phyloP scores from a whole-genome alignment of 2,888 invertebrate species.

The Cabera pusaria region DNA sequence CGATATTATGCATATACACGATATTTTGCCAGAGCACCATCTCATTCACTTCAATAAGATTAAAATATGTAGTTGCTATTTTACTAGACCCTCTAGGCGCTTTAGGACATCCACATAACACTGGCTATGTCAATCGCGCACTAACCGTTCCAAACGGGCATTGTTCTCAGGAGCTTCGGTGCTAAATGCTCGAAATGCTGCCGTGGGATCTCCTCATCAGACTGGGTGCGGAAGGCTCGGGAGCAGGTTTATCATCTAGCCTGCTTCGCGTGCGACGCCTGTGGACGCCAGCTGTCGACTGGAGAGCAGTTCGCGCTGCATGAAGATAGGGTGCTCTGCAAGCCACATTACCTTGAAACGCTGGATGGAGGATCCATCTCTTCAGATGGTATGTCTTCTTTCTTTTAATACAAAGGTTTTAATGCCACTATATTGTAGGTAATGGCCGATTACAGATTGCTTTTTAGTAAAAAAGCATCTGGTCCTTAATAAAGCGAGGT shows the following conservation, averaged over 20 bases:
- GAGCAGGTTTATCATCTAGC: slow-evolving; percentile 98
- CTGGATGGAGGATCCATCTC: slow-evolving; percentile 96
- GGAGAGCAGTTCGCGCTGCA: slow-evolving; percentile 99
- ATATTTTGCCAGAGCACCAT: too few relatives aligned
- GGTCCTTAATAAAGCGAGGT: too few relatives aligned
- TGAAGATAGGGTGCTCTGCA: slow-evolving; percentile 97
- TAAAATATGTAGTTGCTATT: too few relatives aligned
- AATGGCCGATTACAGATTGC: too few relatives aligned
- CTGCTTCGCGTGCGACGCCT: slow-evolving; percentile 99
- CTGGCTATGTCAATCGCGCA: too few relatives aligned
- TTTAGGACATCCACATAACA: too few relatives aligned
- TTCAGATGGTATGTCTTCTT: slow-evolving; percentile 88
- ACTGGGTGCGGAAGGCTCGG: slow-evolving; percentile 98
- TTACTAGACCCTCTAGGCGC: too few relatives aligned
- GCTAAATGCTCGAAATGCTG: slow-evolving; percentile 98
- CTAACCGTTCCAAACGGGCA: too few relatives aligned
- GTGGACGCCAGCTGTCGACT: slow-evolving; percentile 95
- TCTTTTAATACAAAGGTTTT: neutral
- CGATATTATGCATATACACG: too few relatives aligned
- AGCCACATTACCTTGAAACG: slow-evolving; percentile 97
- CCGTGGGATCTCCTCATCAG: slow-evolving; percentile 95
- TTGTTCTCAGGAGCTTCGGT: slow-evolving; percentile 91
- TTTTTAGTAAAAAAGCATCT: too few relatives aligned
- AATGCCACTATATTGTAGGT: too few relatives aligned
- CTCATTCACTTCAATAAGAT: too few relatives aligned